These are phyloP conservation scores for Anabas testudineus DNA, from an alignment of 2,797 vertebrate species.

Conservation along the genomic window DNA sequence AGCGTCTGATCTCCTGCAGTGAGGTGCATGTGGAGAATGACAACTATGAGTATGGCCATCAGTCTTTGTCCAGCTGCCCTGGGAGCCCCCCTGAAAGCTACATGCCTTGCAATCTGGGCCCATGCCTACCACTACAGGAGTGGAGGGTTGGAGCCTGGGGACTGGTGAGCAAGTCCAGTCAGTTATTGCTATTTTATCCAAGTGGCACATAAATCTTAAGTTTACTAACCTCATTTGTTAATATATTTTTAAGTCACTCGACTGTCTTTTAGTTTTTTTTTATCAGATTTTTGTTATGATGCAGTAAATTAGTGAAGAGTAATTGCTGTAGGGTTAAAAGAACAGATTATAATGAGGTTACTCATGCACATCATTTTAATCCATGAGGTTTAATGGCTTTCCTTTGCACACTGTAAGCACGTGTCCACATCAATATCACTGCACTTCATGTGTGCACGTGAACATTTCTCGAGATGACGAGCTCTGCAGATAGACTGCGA, in stretches of 20 bases:
- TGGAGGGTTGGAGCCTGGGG: slow-evolving; percentile 97
- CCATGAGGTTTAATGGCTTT: background rate
- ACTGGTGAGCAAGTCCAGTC: slow-evolving; percentile 83
- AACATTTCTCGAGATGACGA: background rate
- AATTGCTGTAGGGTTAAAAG: no score
- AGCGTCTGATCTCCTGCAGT: slow-evolving; percentile 94
- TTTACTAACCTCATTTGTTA: background rate
- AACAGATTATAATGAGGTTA: no score
- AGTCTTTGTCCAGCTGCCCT: slow-evolving; percentile 89
- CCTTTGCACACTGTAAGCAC: no score
- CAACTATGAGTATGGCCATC: slow-evolving; percentile 94
- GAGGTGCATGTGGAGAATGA: slow-evolving; percentile 94
- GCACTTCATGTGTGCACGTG: no score
- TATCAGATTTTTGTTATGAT: no score
- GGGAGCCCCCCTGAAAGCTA: slow-evolving; percentile 90
- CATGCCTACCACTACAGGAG: slow-evolving; percentile 83
- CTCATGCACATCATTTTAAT: background rate
- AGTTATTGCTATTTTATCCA: slow-evolving; percentile 25
- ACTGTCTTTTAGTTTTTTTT: no score
- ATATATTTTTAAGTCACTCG: background rate
- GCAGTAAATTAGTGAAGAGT: background rate
- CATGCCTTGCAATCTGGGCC: slow-evolving; percentile 86
- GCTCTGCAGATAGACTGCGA: slow-evolving; percentile 16
- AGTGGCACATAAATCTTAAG: background rate
- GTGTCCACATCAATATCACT: no score